phyloP scores from a whole-genome alignment of 2,888 invertebrate genomes.

The Parapristionchus giblindavisi region DNA sequence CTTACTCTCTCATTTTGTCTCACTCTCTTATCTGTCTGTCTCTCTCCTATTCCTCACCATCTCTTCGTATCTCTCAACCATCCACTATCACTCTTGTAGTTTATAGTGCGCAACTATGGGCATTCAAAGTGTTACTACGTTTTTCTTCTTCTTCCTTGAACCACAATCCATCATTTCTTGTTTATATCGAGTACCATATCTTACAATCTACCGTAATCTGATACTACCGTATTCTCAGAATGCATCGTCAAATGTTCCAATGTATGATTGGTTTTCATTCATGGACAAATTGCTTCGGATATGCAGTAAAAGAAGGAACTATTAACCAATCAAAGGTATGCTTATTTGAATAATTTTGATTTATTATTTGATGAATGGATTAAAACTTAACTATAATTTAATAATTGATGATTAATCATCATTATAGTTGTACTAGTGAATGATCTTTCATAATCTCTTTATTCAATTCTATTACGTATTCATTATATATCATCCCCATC shows the following conservation, averaged over 20 bases:
- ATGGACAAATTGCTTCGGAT: constrained; percentile 50
- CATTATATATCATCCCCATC: too few relatives aligned
- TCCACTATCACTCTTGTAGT: constrained; percentile 6
- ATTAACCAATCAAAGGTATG: not conserved
- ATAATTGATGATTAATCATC: not conserved
- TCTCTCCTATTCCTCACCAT: not conserved
- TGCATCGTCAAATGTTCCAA: constrained; percentile 45
- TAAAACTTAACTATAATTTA: not conserved
- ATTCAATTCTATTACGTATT: too few relatives aligned
- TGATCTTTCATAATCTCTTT: too few relatives aligned
- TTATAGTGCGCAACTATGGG: constrained; percentile 1
- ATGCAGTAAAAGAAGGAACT: constrained; percentile 44
- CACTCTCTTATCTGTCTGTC: not conserved
- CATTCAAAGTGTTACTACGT: constrained; percentile 15
- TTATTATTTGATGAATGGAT: not conserved
- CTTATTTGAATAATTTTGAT: not conserved
- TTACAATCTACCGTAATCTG: not conserved
- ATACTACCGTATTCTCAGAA: not conserved
- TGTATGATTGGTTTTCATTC: constrained; percentile 52
- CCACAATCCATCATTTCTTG: not conserved
- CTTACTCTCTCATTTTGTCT: not conserved
- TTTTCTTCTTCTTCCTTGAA: not conserved
- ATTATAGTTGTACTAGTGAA: too few relatives aligned
- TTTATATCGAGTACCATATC: not conserved
- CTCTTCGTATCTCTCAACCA: too few relatives aligned